Conservation (phyloP, 2,888 invertebrate genomes). For the Troides oblongomaculatus region DNA sequence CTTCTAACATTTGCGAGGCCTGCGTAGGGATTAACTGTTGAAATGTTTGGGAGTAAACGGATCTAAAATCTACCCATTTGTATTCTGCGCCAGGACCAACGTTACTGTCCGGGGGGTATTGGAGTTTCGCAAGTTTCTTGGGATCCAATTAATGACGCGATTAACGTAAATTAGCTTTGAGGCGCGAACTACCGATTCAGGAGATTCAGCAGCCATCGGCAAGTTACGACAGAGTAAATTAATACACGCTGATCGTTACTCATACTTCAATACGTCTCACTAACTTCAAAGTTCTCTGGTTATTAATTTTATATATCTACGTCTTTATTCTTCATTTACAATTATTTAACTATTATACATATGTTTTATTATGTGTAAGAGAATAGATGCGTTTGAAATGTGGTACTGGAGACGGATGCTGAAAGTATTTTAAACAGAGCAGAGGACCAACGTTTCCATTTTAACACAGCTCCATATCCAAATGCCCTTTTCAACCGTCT, state of each 20-base stretch:
- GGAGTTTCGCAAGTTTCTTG: conserved; percentile 63
- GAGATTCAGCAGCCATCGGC: conserved; percentile 12
- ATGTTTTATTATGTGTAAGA: too few relatives aligned
- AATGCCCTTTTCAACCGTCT: too few relatives aligned
- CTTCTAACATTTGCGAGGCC: conserved; percentile 18
- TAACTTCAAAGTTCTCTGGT: too few relatives aligned
- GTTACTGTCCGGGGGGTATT: conserved; percentile 54
- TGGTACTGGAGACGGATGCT: too few relatives aligned
- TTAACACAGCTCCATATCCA: too few relatives aligned
- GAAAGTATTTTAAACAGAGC: too few relatives aligned
- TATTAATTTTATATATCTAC: too few relatives aligned
- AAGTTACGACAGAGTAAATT: not conserved
- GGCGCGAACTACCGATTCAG: conserved; percentile 59
- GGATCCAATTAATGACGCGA: conserved; percentile 72
- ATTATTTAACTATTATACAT: too few relatives aligned
- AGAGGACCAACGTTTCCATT: too few relatives aligned
- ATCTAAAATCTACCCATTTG: conserved; percentile 56
- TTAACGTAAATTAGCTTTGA: conserved; percentile 70
- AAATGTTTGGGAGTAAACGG: conserved; percentile 37
- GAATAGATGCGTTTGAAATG: too few relatives aligned
- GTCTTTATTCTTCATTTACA: too few relatives aligned
- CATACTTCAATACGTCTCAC: too few relatives aligned
- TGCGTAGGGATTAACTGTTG: conserved; percentile 31
- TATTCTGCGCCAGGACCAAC: conserved; percentile 49
- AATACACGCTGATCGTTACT: not conserved